These are phyloP conservation scores for Ptilodon capucinus DNA, from an alignment of 2,888 invertebrate species.

Conservation along the genomic window DNA sequence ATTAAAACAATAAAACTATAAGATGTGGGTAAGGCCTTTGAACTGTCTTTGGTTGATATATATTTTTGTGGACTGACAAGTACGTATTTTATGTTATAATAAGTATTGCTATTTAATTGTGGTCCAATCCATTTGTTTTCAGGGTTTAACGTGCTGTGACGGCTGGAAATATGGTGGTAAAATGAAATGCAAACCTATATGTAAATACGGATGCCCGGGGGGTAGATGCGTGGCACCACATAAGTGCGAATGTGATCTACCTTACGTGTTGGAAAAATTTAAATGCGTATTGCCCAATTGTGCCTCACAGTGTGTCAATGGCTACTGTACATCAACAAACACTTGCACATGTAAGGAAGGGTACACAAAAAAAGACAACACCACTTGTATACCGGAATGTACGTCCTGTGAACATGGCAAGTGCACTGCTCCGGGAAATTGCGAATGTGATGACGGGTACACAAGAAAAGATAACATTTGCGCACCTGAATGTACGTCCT, in stretches of 20 bases:
- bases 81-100: too few species aligned
- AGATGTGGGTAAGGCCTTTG: too few species aligned
- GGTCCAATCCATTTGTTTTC: neutral
- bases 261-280: conserved; percentile 12
- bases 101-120: too few species aligned
- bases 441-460: conserved; percentile 62
- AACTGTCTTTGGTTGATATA: too few species aligned
- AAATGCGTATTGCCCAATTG: conserved; percentile 49
- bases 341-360: conserved; percentile 1
- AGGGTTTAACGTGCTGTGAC: conserved; percentile 12
- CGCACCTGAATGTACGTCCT: conserved; percentile 9
- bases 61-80: too few species aligned
- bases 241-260: conserved; percentile 49
- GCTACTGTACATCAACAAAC: neutral
- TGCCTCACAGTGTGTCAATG: conserved; percentile 52
- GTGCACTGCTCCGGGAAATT: conserved; percentile 59
- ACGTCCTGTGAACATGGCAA: conserved; percentile 28
- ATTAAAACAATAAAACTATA: too few species aligned
- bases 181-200: conserved; percentile 32
- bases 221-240: conserved; percentile 50
- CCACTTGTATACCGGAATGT: neutral
- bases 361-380: neutral
- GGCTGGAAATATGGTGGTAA: conserved; percentile 15
- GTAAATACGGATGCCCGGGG: conserved; percentile 44
- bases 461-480: conserved; percentile 27